A percentile compares a stretch with the other conserved stretches of the same genome.
phyloP scores from a whole-genome alignment of 2,888 invertebrate species.

The Caenorhabditis uteleia region DNA sequence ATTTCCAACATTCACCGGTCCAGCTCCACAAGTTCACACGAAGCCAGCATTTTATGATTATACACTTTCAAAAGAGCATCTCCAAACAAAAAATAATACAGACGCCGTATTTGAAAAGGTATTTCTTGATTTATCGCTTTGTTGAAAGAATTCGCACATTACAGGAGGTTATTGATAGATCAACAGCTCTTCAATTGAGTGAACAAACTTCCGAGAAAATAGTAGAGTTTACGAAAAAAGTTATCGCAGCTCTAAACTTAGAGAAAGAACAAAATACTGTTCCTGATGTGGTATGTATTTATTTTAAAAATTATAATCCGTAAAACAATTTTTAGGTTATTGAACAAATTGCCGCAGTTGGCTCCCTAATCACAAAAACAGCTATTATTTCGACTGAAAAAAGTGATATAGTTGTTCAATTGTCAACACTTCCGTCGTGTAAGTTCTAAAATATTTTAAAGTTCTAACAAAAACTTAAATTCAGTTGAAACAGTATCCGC shows the following conservation, averaged over 20 bases:
- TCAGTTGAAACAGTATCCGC: slow-evolving; percentile 89
- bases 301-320: not conserved
- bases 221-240: slow-evolving; percentile 6
- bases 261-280: slow-evolving; percentile 10
- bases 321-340: not conserved
- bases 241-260: slow-evolving; percentile 10
- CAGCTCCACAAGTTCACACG: no score
- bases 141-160: not conserved
- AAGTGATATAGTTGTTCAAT: slow-evolving; percentile 53
- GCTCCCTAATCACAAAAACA: slow-evolving; percentile 21
- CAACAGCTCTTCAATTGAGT: slow-evolving; percentile 11
- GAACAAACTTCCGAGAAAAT: slow-evolving; percentile 1
- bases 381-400: slow-evolving; percentile 10
- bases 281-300: slow-evolving; percentile 4
- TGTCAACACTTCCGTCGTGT: slow-evolving; percentile 50
- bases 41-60: slow-evolving; percentile 8
- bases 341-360: slow-evolving; percentile 6
- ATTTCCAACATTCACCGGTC: no score
- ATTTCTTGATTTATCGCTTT: slow-evolving; percentile 2
- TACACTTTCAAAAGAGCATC: slow-evolving; percentile 3
- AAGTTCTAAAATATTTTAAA: slow-evolving; percentile 9
- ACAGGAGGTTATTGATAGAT: slow-evolving; percentile 23
- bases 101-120: slow-evolving; percentile 9
- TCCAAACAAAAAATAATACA: slow-evolving; percentile 4
- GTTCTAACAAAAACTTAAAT: not conserved